Evolutionary conservation across 23 tunicate species (phyloP).

Genomic region (Clavelina lepadiformis): DNA sequence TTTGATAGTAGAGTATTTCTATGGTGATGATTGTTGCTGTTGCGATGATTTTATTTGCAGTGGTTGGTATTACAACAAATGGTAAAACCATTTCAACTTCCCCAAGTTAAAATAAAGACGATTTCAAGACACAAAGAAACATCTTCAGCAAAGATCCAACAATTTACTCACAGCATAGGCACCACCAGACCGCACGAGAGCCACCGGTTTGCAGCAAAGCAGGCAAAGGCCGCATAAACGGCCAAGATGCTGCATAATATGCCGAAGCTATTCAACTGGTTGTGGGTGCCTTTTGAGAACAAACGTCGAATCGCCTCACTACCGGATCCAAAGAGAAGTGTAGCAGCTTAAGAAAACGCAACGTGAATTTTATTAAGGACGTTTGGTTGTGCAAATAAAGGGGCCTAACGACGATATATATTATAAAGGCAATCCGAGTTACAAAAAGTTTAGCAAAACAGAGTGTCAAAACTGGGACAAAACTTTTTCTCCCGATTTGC

Average conservation of each 20-base stretch:
- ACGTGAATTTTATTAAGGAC: no score
- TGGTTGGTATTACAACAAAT: background rate
- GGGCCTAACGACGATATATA: no score
- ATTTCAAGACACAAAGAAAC: no score
- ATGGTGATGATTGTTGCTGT: background rate
- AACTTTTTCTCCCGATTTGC: no score
- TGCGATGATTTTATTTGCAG: background rate
- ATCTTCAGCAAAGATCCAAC: no score
- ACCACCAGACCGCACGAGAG: slow-evolving; percentile 86
- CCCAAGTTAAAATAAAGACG: no score
- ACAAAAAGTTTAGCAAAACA: no score
- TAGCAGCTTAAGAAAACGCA: slow-evolving; percentile 44
- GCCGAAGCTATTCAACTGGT: slow-evolving; percentile 46
- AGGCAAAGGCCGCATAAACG: slow-evolving; percentile 62
- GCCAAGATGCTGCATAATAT: slow-evolving; percentile 43
- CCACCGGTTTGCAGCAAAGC: slow-evolving; percentile 78
- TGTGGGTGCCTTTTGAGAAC: slow-evolving; percentile 80
- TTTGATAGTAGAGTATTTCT: no score
- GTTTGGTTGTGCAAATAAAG: no score
- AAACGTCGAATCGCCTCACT: slow-evolving; percentile 79
- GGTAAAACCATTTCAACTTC: no score
- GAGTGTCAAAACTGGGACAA: no score
- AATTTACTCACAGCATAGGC: slow-evolving; percentile 81
- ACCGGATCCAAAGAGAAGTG: slow-evolving; percentile 59
- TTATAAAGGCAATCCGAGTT: no score